Conservation (phyloP, 2,113 vertebrate genomes). For the Tragelaphus strepsiceros region DNA sequence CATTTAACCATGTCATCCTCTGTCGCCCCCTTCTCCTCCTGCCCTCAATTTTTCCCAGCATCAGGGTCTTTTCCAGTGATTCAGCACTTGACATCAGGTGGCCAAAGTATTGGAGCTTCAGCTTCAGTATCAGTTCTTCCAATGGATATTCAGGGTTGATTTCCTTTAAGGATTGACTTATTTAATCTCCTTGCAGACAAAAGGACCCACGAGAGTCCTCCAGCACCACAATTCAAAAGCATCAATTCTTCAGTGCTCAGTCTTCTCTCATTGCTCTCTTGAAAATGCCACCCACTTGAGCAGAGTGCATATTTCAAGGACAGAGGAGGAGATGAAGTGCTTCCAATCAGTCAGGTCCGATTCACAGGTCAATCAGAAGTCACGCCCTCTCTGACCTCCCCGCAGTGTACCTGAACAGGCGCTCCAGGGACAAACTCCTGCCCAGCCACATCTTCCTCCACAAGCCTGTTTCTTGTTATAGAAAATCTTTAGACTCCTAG, state of each 20-base stretch:
- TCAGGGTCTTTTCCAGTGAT: background rate
- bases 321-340: background rate
- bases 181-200: background rate
- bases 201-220: background rate
- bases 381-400: background rate
- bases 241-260: background rate
- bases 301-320: background rate
- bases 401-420: background rate
- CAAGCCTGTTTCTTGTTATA: background rate
- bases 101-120: background rate
- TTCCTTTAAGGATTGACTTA: background rate
- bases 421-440: rapidly evolving
- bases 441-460: background rate
- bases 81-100: background rate
- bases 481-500: background rate
- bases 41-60: background rate
- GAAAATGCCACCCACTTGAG: background rate
- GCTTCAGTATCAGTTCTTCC: background rate
- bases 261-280: background rate
- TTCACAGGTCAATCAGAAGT: background rate
- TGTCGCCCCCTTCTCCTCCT: background rate
- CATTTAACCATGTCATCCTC: background rate
- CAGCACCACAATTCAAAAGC: background rate
- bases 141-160: background rate
- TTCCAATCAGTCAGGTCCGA: too few relatives aligned